Evolutionary conservation across 2,888 invertebrate genomes (phyloP).

Genomic region (Drosophila stalkeri): DNA sequence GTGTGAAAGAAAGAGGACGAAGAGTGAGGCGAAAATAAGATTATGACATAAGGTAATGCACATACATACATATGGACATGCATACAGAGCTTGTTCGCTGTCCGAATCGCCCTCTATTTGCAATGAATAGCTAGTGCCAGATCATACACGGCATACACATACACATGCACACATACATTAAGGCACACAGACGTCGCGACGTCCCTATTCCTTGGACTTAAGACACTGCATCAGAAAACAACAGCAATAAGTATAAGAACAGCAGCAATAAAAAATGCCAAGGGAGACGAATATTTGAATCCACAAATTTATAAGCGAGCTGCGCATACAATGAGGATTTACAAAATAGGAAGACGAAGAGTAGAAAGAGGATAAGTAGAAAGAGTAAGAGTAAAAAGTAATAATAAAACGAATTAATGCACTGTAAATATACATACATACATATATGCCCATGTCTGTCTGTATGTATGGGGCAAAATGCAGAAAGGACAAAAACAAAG

Average conservation of each 20-base stretch:
- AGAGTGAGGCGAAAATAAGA: neutral
- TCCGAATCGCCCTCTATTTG: conserved; percentile 45
- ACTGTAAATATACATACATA: conserved; percentile 39
- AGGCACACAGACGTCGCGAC: neutral
- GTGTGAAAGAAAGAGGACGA: neutral
- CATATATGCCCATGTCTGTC: too few relatives aligned
- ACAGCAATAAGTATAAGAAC: neutral
- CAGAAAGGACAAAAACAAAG: conserved; percentile 55
- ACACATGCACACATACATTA: neutral
- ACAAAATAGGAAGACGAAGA: conserved; percentile 24
- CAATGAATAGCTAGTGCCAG: conserved; percentile 33
- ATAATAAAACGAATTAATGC: conserved; percentile 63
- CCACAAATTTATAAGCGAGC: conserved; percentile 58
- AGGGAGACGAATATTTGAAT: conserved; percentile 48
- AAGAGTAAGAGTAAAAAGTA: conserved; percentile 51
- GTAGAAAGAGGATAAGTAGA: conserved; percentile 15
- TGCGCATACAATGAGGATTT: conserved; percentile 33
- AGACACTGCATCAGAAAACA: conserved; percentile 31
- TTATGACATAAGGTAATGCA: conserved; percentile 17
- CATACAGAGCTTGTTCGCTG: neutral
- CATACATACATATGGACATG: neutral
- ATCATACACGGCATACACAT: conserved; percentile 8
- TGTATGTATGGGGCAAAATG: conserved; percentile 29
- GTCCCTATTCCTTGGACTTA: conserved; percentile 38
- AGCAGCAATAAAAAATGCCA: conserved; percentile 17